Conservation (phyloP, 2,797 vertebrate genomes). For the Sparidentex hasta region DNA sequence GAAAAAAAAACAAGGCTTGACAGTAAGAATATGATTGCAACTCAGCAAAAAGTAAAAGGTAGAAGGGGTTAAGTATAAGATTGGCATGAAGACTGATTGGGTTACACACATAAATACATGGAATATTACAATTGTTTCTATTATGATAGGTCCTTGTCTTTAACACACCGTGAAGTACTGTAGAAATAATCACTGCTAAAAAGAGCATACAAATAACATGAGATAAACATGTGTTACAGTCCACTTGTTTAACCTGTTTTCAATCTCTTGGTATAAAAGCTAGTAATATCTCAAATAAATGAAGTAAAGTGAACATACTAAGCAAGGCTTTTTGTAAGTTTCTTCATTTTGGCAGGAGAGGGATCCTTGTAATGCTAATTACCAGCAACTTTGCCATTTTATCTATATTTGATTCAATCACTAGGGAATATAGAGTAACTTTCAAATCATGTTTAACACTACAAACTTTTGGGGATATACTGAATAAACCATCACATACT, state of each 20-base stretch:
- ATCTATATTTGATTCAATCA: constrained; percentile 81
- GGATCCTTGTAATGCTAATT: constrained; percentile 74
- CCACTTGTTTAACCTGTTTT: constrained; percentile 82
- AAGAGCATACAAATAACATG: constrained; percentile 87
- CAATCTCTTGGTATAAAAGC: constrained; percentile 86
- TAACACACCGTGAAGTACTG: constrained; percentile 82
- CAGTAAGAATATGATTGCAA: constrained; percentile 85
- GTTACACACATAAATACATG: constrained; percentile 88
- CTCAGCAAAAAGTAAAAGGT: constrained; percentile 81
- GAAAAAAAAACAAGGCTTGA: constrained; percentile 77
- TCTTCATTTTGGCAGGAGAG: constrained; percentile 81
- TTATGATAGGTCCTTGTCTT: constrained; percentile 84
- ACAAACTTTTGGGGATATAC: constrained; percentile 82
- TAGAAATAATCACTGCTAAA: constrained; percentile 88
- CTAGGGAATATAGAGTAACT: constrained; percentile 76
- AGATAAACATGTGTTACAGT: constrained; percentile 88
- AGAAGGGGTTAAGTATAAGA: constrained; percentile 80
- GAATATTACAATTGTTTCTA: constrained; percentile 84
- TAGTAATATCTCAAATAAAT: constrained; percentile 82
- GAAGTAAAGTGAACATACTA: constrained; percentile 78
- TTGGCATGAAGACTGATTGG: constrained; percentile 85
- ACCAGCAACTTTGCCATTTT: constrained; percentile 73
- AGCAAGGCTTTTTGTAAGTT: constrained; percentile 81
- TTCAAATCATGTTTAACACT: constrained; percentile 80
- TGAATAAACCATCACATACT: constrained; percentile 84